Base-by-base conservation (phyloP, 1,140 invertebrate species). In the Ostrea edulis region DNA sequence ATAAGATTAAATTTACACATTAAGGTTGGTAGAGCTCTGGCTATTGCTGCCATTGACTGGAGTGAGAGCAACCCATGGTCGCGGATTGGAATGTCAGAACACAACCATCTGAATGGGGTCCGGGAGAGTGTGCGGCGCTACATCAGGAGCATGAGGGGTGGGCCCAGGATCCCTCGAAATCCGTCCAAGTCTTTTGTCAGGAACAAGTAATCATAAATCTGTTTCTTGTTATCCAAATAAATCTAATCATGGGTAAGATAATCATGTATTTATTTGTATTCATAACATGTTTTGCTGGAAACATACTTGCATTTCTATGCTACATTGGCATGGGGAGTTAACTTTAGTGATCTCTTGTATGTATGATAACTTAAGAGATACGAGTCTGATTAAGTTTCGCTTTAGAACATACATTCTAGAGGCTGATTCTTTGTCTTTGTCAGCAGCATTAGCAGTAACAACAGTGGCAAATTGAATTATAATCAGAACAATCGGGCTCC, bases 41-140 rank as follows among this genome's bases (percentile, higher is more conserved):
- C 97, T 85, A 96, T 97, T 82, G 97, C 97, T 3, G 97, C 98
- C 85, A 94, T 98, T 84, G 98, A 98, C 95, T 95, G 98, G 90
- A 97, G 96, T 44, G 97, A 96, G 77, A 85, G 91, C 52, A 98
- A 98, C 95, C 97, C 97, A 2, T 97, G 97, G 94, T 97, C 97
- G 77, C 96, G 97, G 77, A 94, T 98, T 82, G 96, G 96, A 53
- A 96, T 96, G 92, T 98, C 97, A 51, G 97, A 98, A 94, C 97
- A 97, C 95, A 96, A 96, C 92, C 96, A 96, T 88, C 92, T 98
- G 81, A 94, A 95, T 87, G 97, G 97, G 62, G 95, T 98, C 58
- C 95, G 96, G 82, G 97, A 97, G 17, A 96, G 96, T 96, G 95
- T 97, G 35, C 94, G 96, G 55, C 90, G 94, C 20, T 94, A 93